Evolutionary conservation across 2,797 vertebrate genomes (phyloP).

Genomic region (Babyrousa celebensis): DNA sequence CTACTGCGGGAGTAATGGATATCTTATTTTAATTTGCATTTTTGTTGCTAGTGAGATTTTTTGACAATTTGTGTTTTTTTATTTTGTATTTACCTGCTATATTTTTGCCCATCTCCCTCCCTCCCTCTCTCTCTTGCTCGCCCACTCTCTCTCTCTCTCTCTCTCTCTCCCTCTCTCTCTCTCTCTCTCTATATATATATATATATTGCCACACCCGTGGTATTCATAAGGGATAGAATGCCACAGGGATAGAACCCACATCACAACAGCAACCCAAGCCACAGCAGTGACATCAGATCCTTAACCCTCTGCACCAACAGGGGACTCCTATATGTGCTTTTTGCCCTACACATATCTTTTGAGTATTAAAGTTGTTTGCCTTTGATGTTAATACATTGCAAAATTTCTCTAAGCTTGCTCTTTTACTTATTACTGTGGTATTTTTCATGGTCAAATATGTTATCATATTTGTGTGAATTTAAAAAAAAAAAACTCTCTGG

Average conservation of each 20-base stretch:
- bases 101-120: background rate
- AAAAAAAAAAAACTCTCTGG: background rate
- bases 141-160: too few relatives aligned
- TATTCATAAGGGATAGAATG: too few relatives aligned
- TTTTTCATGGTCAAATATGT: background rate
- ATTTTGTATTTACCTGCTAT: background rate
- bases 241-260: too few relatives aligned
- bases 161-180: too few relatives aligned
- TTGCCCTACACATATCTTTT: background rate
- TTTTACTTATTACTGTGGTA: background rate
- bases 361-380: background rate
- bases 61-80: background rate
- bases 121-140: too few relatives aligned
- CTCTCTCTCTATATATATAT: too few relatives aligned
- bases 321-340: background rate
- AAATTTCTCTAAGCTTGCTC: background rate
- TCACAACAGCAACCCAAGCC: too few relatives aligned
- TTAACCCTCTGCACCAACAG: too few relatives aligned
- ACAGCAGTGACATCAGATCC: too few relatives aligned
- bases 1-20: background rate
- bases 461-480: slow-evolving; percentile 23
- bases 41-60: background rate
- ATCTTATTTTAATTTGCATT: slow-evolving; percentile 21
- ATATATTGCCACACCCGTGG: too few relatives aligned
- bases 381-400: background rate